Evolutionary conservation across 1,140 invertebrate genomes (phyloP).

Genomic region (Pseudomyrmex flavicornis): DNA sequence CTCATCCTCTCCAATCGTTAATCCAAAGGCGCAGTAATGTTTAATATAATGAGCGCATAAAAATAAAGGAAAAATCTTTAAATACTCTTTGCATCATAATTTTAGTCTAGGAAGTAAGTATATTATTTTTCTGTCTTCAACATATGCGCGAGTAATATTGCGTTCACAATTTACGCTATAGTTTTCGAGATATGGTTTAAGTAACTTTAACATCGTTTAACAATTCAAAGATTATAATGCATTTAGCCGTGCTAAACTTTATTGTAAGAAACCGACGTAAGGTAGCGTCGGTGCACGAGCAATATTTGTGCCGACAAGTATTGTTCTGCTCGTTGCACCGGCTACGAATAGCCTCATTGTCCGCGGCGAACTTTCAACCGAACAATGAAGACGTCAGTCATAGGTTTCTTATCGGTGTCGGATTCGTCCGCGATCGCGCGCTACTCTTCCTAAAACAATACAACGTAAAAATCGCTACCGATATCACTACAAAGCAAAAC

Average conservation of each 20-base stretch:
- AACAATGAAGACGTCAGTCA: conserved; percentile 61
- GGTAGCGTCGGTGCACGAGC: conserved; percentile 44
- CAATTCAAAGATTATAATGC: conserved; percentile 40
- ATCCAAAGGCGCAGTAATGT: background rate
- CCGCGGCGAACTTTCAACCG: conserved; percentile 47
- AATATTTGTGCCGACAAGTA: conserved; percentile 62
- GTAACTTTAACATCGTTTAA: conserved; percentile 6
- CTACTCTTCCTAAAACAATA: conserved; percentile 44
- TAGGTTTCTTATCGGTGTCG: conserved; percentile 49
- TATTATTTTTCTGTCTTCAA: background rate
- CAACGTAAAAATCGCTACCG: conserved; percentile 42
- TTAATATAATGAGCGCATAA: background rate
- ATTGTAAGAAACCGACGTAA: conserved; percentile 51
- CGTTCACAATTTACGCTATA: background rate
- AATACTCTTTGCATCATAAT: background rate
- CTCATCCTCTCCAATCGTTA: background rate
- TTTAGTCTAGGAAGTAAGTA: background rate
- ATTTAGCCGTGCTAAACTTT: conserved; percentile 46
- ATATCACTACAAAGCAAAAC: conserved; percentile 53
- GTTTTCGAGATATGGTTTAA: background rate
- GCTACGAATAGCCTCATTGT: conserved; percentile 55
- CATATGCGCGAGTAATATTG: background rate
- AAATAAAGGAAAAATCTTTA: conserved; percentile 18
- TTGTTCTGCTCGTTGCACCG: conserved; percentile 59
- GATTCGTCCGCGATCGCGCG: conserved; percentile 51